phyloP scores from a whole-genome alignment of 64 coral and sea anemone species.

The Orbicella faveolata region DNA sequence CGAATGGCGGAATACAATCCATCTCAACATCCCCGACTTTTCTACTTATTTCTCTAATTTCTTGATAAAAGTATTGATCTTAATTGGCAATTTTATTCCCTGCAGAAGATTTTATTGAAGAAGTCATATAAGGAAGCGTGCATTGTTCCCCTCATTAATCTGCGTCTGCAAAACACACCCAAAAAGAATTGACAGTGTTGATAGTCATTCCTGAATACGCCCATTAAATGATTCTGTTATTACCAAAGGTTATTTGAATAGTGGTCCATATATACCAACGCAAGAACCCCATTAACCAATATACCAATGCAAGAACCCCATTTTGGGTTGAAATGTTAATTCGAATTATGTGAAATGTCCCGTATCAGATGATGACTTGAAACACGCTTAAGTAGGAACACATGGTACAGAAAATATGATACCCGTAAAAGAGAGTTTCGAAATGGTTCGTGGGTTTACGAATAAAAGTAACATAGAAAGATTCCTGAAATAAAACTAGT shows the following conservation, averaged over 20 bases:
- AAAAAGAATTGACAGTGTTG: background rate
- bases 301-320: too few relatives aligned
- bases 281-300: too few relatives aligned
- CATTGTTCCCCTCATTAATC: slow-evolving; percentile 40
- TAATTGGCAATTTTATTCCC: slow-evolving; percentile 26
- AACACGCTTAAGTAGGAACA: too few relatives aligned
- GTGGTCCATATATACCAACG: too few relatives aligned
- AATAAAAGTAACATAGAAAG: slow-evolving; percentile 59
- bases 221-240: too few relatives aligned
- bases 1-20: slow-evolving; percentile 21
- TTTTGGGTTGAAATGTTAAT: too few relatives aligned
- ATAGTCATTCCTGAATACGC: too few relatives aligned
- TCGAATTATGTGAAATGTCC: too few relatives aligned
- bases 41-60: slow-evolving; percentile 15
- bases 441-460: slow-evolving; percentile 65
- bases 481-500: slow-evolving; percentile 15
- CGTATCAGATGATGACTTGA: too few relatives aligned
- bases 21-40: slow-evolving; percentile 5
- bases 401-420: slow-evolving; percentile 6
- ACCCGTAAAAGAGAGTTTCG: slow-evolving; percentile 69
- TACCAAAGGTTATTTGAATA: too few relatives aligned
- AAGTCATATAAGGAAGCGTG: slow-evolving; percentile 36
- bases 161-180: background rate
- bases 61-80: slow-evolving; percentile 44
- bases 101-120: slow-evolving; percentile 38